These are phyloP conservation scores for Drosophila cognata DNA, from an alignment of 2,888 invertebrate genomes.

Conservation along the genomic window DNA sequence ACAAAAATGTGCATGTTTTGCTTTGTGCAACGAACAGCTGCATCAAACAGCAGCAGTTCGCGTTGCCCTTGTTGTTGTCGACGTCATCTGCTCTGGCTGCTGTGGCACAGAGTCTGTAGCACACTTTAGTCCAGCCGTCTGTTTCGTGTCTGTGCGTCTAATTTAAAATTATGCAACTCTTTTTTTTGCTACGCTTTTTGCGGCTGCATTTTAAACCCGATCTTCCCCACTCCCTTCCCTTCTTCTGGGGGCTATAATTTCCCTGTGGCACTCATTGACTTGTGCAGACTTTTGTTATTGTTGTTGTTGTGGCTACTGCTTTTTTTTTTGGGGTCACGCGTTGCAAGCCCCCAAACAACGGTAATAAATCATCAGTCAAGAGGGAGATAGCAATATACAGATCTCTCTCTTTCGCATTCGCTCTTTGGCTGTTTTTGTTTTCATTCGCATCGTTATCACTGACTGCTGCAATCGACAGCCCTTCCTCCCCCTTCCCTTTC, in stretches of 20 bases:
- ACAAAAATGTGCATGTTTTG: constrained; percentile 43
- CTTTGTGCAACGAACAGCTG: constrained; percentile 27
- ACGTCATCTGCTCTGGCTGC: constrained; percentile 5
- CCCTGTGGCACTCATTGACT: constrained; percentile 71
- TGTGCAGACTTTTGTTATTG: constrained; percentile 37
- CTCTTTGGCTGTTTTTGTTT: constrained; percentile 30
- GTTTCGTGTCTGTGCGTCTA: constrained; percentile 76
- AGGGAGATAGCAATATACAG: constrained; percentile 27
- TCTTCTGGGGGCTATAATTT: constrained; percentile 42
- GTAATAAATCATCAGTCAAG: constrained; percentile 71
- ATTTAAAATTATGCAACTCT: constrained; percentile 79
- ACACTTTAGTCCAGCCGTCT: constrained; percentile 57
- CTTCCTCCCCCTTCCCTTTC: not conserved
- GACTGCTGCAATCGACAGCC: constrained; percentile 76
- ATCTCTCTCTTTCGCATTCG: not conserved
- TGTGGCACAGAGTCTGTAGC: constrained; percentile 37
- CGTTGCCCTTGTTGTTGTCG: constrained; percentile 14
- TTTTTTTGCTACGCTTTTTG: constrained; percentile 33
- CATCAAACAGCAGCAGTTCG: constrained; percentile 46
- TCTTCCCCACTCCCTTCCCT: constrained; percentile 7
- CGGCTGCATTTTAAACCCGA: constrained; percentile 14
- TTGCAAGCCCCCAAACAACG: constrained; percentile 77
- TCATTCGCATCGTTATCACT: constrained; percentile 74
- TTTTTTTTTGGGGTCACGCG: constrained; percentile 77
- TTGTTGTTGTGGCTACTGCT: constrained; percentile 38